Evolutionary conservation across 92 coral and sea anemone species (phyloP), one percentile per base, ranked within the genome.

Genomic region (Micromussa lordhowensis): DNA sequence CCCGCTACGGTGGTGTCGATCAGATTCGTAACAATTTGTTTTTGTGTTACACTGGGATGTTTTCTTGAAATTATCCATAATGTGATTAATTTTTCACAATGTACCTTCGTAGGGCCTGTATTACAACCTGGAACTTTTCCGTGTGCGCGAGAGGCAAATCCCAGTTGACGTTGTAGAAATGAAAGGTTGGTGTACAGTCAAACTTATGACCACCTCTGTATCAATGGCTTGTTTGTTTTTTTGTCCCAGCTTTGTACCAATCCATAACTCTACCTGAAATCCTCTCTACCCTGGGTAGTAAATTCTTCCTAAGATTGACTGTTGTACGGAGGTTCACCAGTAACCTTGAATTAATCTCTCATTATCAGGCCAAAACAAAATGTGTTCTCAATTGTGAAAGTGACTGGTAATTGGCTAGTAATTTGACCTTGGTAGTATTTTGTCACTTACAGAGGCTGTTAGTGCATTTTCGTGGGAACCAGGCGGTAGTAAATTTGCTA

Each of bases 401-500:
- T 19, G 9, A 22, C 29, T 63, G 69, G 9, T 63, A 24, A 30
- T 24, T 63, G 0, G 26, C 1, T 22, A 24, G n/a, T 30, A 5
- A 21, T 49, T 40, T 77, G 34, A 4, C 15, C 2, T 24, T 30
- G 3, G n/a, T 24, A 14, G 1, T 3, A 21, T 35, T 75, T 29
- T 8, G 30, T 19, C n/a, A 29, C 21, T 19, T 19, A 38, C 94
- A 98, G 99, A 98, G 89, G 92, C 97, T 71, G 91, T 98, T 40
- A 93, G 87, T 82, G 94, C 99, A 21, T 98, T 93, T 88, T 96
- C 99, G 0, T 98, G 99, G 99, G 99, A 98, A 61, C 99, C 99
- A 26, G 91, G 94, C 28, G 98, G 99, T 66, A 84, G 93, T 57
- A 94, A 94, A 80, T 98, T 96, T 90, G 98, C 99, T 49, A 89